A percentile compares a stretch with the other conserved stretches of the same genome.
phyloP scores from a whole-genome alignment of 2,888 invertebrate genomes.

The Horisme vitalbata region DNA sequence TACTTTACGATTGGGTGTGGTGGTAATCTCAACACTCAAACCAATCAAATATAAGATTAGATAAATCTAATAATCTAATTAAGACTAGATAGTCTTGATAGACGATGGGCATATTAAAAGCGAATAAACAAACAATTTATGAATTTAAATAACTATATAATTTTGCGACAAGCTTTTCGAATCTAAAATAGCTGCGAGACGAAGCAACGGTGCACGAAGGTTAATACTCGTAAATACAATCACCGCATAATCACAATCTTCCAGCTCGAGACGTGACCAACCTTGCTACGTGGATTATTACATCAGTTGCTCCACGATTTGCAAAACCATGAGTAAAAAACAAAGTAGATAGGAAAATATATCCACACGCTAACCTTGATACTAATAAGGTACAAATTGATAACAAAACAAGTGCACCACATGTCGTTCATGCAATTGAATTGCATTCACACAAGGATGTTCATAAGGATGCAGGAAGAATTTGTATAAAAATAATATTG shows the following conservation, averaged over 20 bases:
- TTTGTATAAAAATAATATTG: conserved; percentile 5
- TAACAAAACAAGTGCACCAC: conserved; percentile 15
- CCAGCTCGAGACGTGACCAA: conserved; percentile 52
- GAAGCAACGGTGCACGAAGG: conserved; percentile 46
- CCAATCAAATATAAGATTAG: too few species aligned
- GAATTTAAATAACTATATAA: not conserved
- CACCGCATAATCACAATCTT: conserved; percentile 44
- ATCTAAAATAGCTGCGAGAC: conserved; percentile 21
- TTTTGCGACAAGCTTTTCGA: not conserved
- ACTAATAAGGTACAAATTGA: conserved; percentile 21
- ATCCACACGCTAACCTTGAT: conserved; percentile 22
- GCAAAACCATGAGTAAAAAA: conserved; percentile 34
- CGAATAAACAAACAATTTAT: not conserved
- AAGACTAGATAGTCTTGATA: not conserved
- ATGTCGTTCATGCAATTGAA: conserved; percentile 6
- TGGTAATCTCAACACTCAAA: too few species aligned
- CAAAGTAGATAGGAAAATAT: conserved; percentile 19
- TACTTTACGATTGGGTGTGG: too few species aligned
- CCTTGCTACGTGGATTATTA: conserved; percentile 49
- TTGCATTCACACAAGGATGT: conserved; percentile 12
- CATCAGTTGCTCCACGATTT: conserved; percentile 39
- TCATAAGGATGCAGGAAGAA: conserved; percentile 3
- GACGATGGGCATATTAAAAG: too few species aligned
- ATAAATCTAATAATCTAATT: not conserved
- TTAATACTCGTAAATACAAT: conserved; percentile 62